Evolutionary conservation across 2,113 vertebrate genomes (phyloP).

Genomic region (Dasyprocta punctata): DNA sequence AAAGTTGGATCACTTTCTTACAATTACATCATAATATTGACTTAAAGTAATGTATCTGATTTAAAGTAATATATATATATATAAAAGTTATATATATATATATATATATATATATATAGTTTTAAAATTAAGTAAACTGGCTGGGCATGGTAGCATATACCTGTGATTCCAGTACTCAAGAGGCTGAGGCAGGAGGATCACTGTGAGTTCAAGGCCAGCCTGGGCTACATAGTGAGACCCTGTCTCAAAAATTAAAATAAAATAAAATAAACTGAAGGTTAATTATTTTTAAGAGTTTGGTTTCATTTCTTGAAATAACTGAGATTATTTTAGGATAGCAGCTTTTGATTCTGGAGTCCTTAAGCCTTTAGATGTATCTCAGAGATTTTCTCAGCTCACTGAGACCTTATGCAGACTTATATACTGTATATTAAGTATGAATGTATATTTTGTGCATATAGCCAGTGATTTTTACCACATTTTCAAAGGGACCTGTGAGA

Average conservation of each 20-base stretch:
- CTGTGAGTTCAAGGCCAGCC: neutral
- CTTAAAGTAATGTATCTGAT: neutral
- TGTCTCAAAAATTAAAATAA: neutral
- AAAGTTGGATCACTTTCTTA: slow-evolving; percentile 25
- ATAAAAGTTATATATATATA: too few species aligned
- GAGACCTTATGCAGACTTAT: slow-evolving; percentile 23
- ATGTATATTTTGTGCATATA: neutral
- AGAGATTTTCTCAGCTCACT: slow-evolving; percentile 26
- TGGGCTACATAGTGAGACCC: neutral
- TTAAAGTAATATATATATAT: neutral
- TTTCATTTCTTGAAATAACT: slow-evolving; percentile 60
- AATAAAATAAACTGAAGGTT: slow-evolving; percentile 36
- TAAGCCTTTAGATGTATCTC: neutral
- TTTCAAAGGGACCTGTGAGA: slow-evolving; percentile 3
- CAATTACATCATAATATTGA: neutral
- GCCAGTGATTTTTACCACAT: slow-evolving; percentile 5
- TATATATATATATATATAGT: neutral
- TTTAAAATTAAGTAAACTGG: slow-evolving; percentile 51
- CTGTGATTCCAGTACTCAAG: neutral
- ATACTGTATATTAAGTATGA: neutral
- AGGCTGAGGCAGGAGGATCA: neutral
- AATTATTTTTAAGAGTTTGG: slow-evolving; percentile 29
- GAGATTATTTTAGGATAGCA: slow-evolving; percentile 28
- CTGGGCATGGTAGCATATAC: neutral
- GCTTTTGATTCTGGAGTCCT: neutral